Percentiles rank a stretch among this genome's conserved stretches.
Conservation (phyloP, 2,888 invertebrate species). For the Mythimna pallens region DNA sequence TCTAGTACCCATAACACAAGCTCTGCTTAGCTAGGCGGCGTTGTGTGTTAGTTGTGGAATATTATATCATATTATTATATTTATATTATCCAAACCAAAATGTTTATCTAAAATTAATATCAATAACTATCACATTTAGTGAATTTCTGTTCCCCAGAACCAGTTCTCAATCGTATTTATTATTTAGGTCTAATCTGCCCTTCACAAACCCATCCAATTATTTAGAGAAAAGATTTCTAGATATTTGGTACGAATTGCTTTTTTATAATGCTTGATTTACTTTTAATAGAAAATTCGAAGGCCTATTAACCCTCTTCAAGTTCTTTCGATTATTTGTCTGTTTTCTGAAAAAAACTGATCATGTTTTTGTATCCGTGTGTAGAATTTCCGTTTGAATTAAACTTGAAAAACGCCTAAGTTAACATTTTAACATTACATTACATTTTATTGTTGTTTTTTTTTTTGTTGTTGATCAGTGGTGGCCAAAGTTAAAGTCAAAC, state of each 20-base stretch:
- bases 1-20: too few relatives aligned
- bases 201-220: constrained; percentile 36
- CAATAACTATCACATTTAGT: not conserved
- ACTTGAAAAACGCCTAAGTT: too few relatives aligned
- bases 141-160: not conserved
- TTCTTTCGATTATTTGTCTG: not conserved
- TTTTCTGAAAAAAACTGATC: not conserved
- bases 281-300: constrained; percentile 30
- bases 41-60: too few relatives aligned
- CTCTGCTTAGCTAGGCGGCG: too few relatives aligned
- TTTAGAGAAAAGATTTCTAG: constrained; percentile 9
- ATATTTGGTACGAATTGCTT: constrained; percentile 39
- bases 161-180: not conserved
- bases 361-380: not conserved
- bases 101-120: not conserved
- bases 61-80: too few relatives aligned
- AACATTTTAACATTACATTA: too few relatives aligned
- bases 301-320: constrained; percentile 26
- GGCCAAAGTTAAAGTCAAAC: too few relatives aligned
- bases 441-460: too few relatives aligned
- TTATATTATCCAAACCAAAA: not conserved
- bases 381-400: not conserved
- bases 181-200: not conserved
- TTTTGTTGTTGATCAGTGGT: too few relatives aligned
- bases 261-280: constrained; percentile 33